A percentile compares a stretch with the other conserved stretches of the same genome.
phyloP scores from a whole-genome alignment of 1,140 invertebrate genomes.

The Drosophila varians region DNA sequence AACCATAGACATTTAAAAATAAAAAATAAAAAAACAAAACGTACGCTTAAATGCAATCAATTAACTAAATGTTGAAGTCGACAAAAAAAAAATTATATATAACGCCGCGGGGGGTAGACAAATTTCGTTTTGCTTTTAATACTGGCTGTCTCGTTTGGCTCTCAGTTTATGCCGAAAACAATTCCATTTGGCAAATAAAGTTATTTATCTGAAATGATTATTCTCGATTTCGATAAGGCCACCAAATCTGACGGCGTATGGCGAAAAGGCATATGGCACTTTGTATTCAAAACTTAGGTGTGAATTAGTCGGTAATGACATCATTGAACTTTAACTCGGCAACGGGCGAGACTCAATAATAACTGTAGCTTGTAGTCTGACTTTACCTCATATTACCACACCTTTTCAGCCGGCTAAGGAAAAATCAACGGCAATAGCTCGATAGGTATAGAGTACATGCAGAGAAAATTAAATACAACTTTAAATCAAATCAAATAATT shows the following conservation, averaged over 20 bases:
- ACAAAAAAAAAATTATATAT: conserved; percentile 14
- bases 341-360: conserved; percentile 49
- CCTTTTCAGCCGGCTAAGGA: conserved; percentile 51
- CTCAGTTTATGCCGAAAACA: conserved; percentile 34
- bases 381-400: conserved; percentile 53
- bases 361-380: conserved; percentile 68
- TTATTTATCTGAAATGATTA: conserved; percentile 67
- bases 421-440: conserved; percentile 42
- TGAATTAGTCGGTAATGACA: conserved; percentile 81
- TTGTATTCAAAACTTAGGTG: conserved; percentile 74
- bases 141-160: conserved; percentile 54
- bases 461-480: not conserved
- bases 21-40: conserved; percentile 32
- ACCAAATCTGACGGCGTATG: conserved; percentile 30
- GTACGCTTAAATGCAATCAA: conserved; percentile 58
- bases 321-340: conserved; percentile 81
- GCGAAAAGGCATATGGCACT: conserved; percentile 1
- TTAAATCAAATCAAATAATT: no score
- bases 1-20: conserved; percentile 15
- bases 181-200: conserved; percentile 73
- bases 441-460: not conserved
- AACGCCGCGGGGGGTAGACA: conserved; percentile 63
- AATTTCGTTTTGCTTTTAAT: conserved; percentile 38
- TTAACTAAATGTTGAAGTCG: conserved; percentile 63
- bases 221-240: conserved; percentile 57